phyloP scores from a whole-genome alignment of 1,140 invertebrate genomes.

The Uloborus diversus region DNA sequence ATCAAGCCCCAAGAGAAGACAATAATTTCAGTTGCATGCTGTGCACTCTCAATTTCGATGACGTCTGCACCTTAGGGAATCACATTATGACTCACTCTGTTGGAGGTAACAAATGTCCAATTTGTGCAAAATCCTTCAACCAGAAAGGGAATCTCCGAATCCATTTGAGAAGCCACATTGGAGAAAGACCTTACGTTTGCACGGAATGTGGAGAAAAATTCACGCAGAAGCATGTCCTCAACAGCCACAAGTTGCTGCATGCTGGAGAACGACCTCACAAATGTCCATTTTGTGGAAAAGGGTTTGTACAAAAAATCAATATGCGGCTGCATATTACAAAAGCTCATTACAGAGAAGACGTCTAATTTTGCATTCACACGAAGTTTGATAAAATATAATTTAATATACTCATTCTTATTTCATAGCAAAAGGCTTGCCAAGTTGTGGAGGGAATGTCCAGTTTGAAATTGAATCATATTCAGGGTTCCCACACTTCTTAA shows the following conservation, averaged over 20 bases:
- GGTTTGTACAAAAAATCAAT: neutral
- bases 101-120: neutral
- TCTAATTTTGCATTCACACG: no score
- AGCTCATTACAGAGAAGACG: no score
- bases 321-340: neutral
- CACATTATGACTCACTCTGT: constrained; percentile 2
- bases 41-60: neutral
- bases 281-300: constrained; percentile 58
- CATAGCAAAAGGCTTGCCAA: no score
- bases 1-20: neutral
- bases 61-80: neutral
- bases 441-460: no score
- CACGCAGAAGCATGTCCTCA: constrained; percentile 64
- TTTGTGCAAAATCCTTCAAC: neutral
- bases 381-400: no score
- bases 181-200: constrained; percentile 70
- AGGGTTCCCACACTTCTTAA: no score
- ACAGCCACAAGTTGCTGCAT: constrained; percentile 65
- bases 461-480: no score
- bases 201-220: constrained; percentile 69
- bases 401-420: no score
- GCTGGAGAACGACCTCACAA: constrained; percentile 60
- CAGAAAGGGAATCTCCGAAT: neutral
- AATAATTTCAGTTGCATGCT: neutral
- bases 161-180: constrained; percentile 66